Evolutionary conservation across 2,113 vertebrate species (phyloP), one percentile per base, ranked within the genome.

Genomic region (Periophthalmus modestus): DNA sequence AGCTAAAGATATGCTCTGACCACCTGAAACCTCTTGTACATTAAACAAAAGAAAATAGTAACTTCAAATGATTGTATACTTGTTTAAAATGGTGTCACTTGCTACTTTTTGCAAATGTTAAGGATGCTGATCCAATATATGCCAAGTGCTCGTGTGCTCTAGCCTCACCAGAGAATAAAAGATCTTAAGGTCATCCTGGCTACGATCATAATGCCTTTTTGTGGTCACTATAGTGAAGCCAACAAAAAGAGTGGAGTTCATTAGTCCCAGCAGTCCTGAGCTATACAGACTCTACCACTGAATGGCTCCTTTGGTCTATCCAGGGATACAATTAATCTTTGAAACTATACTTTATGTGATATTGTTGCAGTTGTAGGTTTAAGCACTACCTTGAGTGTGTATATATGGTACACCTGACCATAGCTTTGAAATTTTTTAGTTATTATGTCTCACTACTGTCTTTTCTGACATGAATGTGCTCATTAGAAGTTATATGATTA

Each of bases 121-220:
- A 13, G n/a, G 3, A 15, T 16, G 19, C 57, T 33, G 43, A 24
- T 65, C 71, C 21, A 2, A 65, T 85, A 69, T 83, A 84, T 36
- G 61, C 58, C 58, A 61, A 61, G 28, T 33, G 23, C 24, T 36
- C 34, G 19, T n/a, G 19, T 12, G 33, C 18, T 61, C 58, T 1
- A 33, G 14, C 28, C 15, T 34, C 59, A 13, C 77, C 21, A 19
- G 82, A 77, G 73, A 80, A 62, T 62, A 34, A 82, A 81, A 82
- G 77, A 63, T 69, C 79, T 80, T 76, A 55, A 80, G 80, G 79
- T 87, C 75, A 83, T 88, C 75, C 47, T 48, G 63, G 76, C 69
- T 82, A 76, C 72, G 67, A 61, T 47, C 70, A 57, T 68, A 58
- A 43, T 68, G 73, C 82, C 82, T 47, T 86, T 78, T 82, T 86